Evolutionary conservation across 2,113 vertebrate species (phyloP).

Genomic region (Mesoclemmys tuberculata): DNA sequence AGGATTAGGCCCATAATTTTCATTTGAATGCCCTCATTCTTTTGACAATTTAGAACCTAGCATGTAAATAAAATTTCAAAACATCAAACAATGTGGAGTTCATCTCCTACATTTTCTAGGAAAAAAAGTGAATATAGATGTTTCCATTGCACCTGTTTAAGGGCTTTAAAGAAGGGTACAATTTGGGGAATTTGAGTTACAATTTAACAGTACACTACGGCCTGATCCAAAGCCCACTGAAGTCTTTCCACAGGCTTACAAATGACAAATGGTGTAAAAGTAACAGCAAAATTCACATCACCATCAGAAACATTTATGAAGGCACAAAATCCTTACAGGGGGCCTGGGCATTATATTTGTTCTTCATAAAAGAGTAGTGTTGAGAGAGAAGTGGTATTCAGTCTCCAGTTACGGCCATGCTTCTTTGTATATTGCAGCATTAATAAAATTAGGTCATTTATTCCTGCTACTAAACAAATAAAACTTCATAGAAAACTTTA

Average conservation of each 20-base stretch:
- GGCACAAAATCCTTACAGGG: background rate
- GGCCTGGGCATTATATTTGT: background rate
- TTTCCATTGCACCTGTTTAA: background rate
- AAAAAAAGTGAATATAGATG: background rate
- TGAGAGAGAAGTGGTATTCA: background rate
- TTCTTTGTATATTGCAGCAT: rapidly evolving
- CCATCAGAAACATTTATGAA: background rate
- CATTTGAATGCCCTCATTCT: background rate
- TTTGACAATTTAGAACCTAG: rapidly evolving
- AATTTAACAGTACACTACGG: background rate
- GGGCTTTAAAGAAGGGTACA: background rate
- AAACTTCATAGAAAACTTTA: conserved; percentile 6
- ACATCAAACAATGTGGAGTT: background rate
- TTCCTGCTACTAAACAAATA: background rate
- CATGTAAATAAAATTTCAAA: background rate
- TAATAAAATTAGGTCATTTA: background rate
- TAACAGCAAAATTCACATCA: background rate
- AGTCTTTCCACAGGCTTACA: background rate
- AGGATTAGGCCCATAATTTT: background rate
- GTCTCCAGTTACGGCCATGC: background rate
- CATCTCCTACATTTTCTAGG: background rate
- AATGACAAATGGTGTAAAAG: background rate
- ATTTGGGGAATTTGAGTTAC: background rate
- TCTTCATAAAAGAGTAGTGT: background rate
- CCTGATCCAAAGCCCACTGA: background rate